Base-by-base conservation (phyloP, 1,140 invertebrate genomes). In the Drosophila ohnishii region DNA sequence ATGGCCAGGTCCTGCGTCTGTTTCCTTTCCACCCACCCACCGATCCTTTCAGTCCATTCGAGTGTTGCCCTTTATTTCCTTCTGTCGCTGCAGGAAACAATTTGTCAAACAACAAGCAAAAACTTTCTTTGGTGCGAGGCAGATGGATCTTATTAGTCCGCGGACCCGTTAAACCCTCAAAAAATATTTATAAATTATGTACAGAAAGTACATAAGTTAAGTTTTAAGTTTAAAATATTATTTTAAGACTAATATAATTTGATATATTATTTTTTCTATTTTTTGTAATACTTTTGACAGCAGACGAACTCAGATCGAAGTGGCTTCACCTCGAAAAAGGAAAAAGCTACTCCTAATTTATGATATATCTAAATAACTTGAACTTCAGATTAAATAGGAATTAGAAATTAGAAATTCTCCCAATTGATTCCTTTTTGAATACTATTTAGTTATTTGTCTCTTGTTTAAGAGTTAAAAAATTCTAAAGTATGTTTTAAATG, bases 91-190 rank as follows among this genome's bases (percentile, higher is more conserved):
- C 53, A 63, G 35, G 78, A 86, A 73, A 83, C 75, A 87, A 87
- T 86, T 86, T 86, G 75, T 88, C 72, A 87, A 44, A 75, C 50
- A 82, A 76, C 53, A 79, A 70, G 72, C 53, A 63, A 66, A 69
- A 80, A 86, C 63, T 87, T 87, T 66, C 39, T 66, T 64, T 28
- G 32, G 30, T 39, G 19, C 28, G 16, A 25, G 10, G 28, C 13
- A 44, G 48, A 39, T 50, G 39, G 47, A 65, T 40, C 37, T 75
- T 64, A 59, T 48, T 9, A 22, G 13, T 16, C 32, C n/a, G 37
- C 25, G 37, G 22, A 34, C 30, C 32, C 5, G n/a, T 53, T 69
- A 53, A 53, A 47, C 37, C 47, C 5, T 16, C 25, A 19, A n/a
- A 50, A 9, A 9, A 11, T 9, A 25, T 48, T 42, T 42, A 39